Evolutionary conservation across 2,797 vertebrate species (phyloP).

Genomic region (Nannoperca australis): DNA sequence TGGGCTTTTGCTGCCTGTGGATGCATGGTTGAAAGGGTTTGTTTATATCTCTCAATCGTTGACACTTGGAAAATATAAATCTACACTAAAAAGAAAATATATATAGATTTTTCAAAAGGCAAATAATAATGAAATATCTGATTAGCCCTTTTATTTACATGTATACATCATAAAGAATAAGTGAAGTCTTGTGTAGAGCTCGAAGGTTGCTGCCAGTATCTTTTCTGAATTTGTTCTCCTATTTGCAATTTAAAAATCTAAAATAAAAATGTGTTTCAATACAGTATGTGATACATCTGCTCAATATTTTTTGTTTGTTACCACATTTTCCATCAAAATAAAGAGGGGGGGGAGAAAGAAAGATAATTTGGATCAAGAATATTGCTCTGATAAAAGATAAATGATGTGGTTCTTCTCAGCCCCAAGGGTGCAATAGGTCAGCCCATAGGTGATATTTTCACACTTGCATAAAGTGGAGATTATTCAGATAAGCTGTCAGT

Average conservation of each 20-base stretch:
- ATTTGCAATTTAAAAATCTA: not conserved
- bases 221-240: not conserved
- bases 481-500: conserved; percentile 78
- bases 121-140: conserved; percentile 2
- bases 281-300: not conserved
- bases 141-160: not conserved
- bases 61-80: conserved; percentile 48
- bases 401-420: conserved; percentile 44
- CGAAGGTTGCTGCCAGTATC: not conserved
- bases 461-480: conserved; percentile 73
- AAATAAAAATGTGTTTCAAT: not conserved
- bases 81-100: not conserved
- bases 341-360: not conserved
- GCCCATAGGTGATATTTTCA: conserved; percentile 67
- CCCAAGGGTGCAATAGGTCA: conserved; percentile 64
- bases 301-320: conserved; percentile 19
- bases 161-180: conserved; percentile 1
- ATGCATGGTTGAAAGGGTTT: conserved; percentile 58
- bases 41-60: conserved; percentile 59
- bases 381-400: conserved; percentile 46
- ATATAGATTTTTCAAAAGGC: not conserved
- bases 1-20: conserved; percentile 28
- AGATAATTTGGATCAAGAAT: conserved; percentile 17
- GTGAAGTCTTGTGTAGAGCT: not conserved
- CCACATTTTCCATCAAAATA: conserved; percentile 21